phyloP scores from a whole-genome alignment of 2,888 invertebrate species.

The Chloroclysta siterata region DNA sequence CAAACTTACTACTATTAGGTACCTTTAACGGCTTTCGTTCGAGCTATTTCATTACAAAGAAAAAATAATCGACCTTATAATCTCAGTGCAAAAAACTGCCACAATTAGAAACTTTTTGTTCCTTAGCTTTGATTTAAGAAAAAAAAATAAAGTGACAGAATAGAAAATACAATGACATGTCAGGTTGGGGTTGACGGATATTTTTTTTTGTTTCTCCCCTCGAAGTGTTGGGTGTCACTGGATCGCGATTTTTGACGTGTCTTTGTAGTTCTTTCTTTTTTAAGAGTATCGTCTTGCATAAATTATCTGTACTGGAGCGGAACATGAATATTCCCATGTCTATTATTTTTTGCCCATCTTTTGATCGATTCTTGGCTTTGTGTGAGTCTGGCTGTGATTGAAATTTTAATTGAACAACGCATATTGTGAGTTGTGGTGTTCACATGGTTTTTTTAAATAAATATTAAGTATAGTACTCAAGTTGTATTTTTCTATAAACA shows the following conservation, averaged over 20 bases:
- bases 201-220: conserved; percentile 62
- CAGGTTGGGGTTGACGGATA: conserved; percentile 74
- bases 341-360: conserved; percentile 57
- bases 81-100: conserved; percentile 78
- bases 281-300: conserved; percentile 80
- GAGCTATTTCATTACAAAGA: conserved; percentile 56
- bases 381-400: conserved; percentile 46
- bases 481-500: neutral
- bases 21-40: conserved; percentile 55
- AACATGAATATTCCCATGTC: conserved; percentile 82
- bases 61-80: conserved; percentile 82
- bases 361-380: conserved; percentile 40
- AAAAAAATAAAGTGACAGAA: conserved; percentile 80
- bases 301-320: conserved; percentile 72
- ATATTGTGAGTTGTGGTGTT: conserved; percentile 33
- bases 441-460: neutral
- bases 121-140: conserved; percentile 65
- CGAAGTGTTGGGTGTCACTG: conserved; percentile 78
- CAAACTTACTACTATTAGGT: neutral
- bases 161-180: conserved; percentile 79
- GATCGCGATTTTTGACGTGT: conserved; percentile 79
- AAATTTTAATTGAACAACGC: conserved; percentile 52
- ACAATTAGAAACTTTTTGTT: conserved; percentile 83
- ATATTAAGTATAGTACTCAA: too few species aligned
- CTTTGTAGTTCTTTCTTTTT: conserved; percentile 63